Percentiles rank a stretch among this genome's conserved stretches.
These are phyloP conservation scores for Dasyornis broadbenti DNA, from an alignment of 2,113 vertebrate species.

Conservation along the genomic window DNA sequence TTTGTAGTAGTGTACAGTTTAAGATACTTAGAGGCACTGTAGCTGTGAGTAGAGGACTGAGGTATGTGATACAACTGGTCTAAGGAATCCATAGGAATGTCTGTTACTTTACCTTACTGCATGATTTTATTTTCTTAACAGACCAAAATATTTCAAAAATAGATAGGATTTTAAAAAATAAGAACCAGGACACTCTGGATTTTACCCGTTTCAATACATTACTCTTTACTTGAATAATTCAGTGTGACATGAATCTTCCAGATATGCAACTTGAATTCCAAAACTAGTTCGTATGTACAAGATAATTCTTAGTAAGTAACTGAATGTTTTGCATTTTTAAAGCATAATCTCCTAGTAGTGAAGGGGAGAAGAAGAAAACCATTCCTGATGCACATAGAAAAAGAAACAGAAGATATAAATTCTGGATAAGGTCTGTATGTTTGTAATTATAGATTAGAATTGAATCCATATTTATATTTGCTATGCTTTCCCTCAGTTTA, in stretches of 20 bases:
- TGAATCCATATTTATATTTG: background rate
- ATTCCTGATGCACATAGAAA: background rate
- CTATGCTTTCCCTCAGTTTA: background rate
- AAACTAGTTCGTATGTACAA: background rate
- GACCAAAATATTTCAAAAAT: background rate
- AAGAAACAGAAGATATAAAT: background rate
- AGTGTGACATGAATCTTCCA: background rate
- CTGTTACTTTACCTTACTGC: background rate
- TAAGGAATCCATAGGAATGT: background rate
- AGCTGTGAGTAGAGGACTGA: background rate
- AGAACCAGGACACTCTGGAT: background rate
- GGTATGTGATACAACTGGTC: background rate
- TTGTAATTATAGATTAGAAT: background rate
- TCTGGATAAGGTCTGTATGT: background rate
- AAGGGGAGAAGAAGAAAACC: background rate
- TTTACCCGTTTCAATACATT: background rate
- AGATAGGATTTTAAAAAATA: background rate
- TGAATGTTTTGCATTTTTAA: conserved; percentile 11
- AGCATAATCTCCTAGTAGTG: background rate
- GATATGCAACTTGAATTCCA: background rate
- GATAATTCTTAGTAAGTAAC: background rate
- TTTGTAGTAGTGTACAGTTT: background rate
- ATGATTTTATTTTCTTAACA: background rate
- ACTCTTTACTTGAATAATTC: conserved; percentile 18
- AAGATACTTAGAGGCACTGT: background rate